Conservation (phyloP, 2,888 invertebrate genomes). For the Yponomeuta plumbellus region DNA sequence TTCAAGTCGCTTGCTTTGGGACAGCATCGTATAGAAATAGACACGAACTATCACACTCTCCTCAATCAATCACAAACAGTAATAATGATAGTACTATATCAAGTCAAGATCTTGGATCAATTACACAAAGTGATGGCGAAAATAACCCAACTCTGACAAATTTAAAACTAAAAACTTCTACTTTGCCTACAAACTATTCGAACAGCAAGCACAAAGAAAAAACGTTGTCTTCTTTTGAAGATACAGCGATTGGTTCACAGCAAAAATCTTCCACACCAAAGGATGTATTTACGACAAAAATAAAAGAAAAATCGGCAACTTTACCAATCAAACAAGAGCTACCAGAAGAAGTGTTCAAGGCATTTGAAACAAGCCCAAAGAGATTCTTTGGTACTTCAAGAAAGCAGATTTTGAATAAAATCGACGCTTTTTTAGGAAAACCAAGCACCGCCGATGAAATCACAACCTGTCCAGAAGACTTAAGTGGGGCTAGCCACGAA, state of each 20-base stretch:
- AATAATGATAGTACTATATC: not conserved
- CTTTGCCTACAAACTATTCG: no score
- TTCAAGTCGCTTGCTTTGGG: slow-evolving; percentile 23
- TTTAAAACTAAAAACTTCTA: no score
- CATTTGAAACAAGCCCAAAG: slow-evolving; percentile 70
- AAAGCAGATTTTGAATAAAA: slow-evolving; percentile 64
- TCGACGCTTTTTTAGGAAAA: slow-evolving; percentile 62
- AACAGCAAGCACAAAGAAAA: not conserved
- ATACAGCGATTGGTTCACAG: not conserved
- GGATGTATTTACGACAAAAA: not conserved
- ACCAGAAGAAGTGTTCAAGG: slow-evolving; percentile 65
- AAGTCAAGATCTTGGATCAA: not conserved
- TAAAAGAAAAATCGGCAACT: slow-evolving; percentile 22
- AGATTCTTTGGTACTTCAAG: slow-evolving; percentile 69
- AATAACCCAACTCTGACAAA: slow-evolving; percentile 15
- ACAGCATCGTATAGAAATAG: slow-evolving; percentile 29
- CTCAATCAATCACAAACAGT: not conserved
- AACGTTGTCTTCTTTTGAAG: not conserved
- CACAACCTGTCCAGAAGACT: slow-evolving; percentile 26
- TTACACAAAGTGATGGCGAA: slow-evolving; percentile 20
- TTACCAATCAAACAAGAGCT: slow-evolving; percentile 54
- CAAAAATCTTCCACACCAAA: not conserved
- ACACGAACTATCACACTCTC: not conserved
- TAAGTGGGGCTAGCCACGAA: slow-evolving; percentile 43
- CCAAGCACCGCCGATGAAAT: slow-evolving; percentile 37